Conservation (phyloP, 1,140 invertebrate species). For the Megalonaias nervosa region DNA sequence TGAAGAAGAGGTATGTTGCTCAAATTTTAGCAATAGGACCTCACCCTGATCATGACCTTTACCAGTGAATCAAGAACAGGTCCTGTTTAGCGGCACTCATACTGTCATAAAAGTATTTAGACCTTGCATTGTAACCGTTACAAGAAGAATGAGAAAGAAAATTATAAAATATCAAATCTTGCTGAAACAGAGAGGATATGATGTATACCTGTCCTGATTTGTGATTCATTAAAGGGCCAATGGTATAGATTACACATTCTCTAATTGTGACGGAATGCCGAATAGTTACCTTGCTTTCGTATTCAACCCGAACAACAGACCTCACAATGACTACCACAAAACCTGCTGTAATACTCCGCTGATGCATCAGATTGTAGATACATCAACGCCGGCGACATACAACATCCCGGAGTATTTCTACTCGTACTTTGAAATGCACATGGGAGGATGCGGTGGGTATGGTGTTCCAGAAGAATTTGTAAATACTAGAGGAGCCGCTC, state of each 20-base stretch:
- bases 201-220: too few species aligned
- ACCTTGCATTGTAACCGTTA: too few species aligned
- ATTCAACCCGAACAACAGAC: slow-evolving; percentile 6
- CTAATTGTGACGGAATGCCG: slow-evolving; percentile 29
- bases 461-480: slow-evolving; percentile 20
- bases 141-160: too few species aligned
- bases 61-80: too few species aligned
- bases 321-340: slow-evolving; percentile 9
- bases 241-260: slow-evolving; percentile 13
- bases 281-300: slow-evolving; percentile 32
- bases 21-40: too few species aligned
- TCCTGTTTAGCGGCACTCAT: too few species aligned
- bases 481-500: slow-evolving; percentile 16
- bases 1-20: too few species aligned
- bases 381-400: not conserved
- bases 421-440: slow-evolving; percentile 23
- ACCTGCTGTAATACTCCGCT: not conserved
- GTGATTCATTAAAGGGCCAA: slow-evolving; percentile 4
- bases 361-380: slow-evolving; percentile 21
- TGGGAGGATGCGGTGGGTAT: slow-evolving; percentile 28
- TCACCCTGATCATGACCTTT: too few species aligned
- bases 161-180: too few species aligned
- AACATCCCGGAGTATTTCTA: slow-evolving; percentile 18
- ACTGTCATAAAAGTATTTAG: too few species aligned
- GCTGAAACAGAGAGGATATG: too few species aligned